Percentiles rank a stretch among this genome's conserved stretches.
These are phyloP conservation scores for Epiblema foenella DNA, from an alignment of 2,888 invertebrate species.

Conservation along the genomic window DNA sequence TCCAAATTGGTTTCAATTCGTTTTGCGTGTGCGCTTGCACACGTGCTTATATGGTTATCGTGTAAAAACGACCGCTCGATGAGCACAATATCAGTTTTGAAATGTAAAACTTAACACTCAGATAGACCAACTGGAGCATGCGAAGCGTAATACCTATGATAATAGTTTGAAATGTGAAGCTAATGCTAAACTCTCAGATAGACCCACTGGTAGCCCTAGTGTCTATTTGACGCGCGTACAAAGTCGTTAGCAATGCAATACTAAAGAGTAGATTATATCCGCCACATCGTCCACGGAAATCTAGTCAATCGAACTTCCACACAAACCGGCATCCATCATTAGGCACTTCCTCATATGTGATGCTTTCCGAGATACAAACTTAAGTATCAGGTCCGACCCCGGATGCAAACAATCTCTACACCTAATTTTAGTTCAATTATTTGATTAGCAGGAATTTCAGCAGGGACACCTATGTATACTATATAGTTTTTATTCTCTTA, in stretches of 20 bases:
- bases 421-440: background rate
- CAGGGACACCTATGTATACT: background rate
- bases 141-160: no score
- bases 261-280: background rate
- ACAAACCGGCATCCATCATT: background rate
- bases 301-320: background rate
- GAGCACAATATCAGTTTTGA: background rate
- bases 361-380: background rate
- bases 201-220: background rate
- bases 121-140: background rate
- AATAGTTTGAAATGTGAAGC: background rate
- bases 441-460: background rate
- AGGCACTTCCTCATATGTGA: no score
- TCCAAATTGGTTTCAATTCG: background rate
- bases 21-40: background rate
- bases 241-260: background rate
- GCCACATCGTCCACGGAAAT: background rate
- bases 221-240: background rate
- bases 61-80: background rate
- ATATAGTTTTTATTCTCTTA: background rate
- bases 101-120: background rate
- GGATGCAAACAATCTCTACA: background rate
- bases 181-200: background rate
- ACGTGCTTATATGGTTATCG: background rate
- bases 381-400: background rate